Evolutionary conservation across 2,888 invertebrate species (phyloP), one percentile per base, ranked within the genome.

Genomic region (Anorthoa munda): DNA sequence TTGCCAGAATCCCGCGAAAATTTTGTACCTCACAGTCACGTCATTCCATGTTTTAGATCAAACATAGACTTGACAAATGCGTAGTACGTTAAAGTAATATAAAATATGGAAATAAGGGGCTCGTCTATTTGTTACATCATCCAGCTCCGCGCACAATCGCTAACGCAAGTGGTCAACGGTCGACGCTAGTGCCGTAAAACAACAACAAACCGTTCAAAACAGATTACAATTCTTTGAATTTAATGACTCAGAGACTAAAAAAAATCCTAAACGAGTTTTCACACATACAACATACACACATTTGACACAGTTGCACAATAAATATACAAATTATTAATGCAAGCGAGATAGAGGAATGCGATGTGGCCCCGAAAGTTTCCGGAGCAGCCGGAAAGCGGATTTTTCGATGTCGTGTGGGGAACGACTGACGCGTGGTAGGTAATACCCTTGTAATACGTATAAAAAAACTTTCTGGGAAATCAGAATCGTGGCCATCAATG

Each of bases 161-260:
- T 77, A 58, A 77, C 78, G 53, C 58, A 53, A 51, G 39, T 15
- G 45, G n/a, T 39, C 53, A 45, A 23, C 15, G 17, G 31, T 18
- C 46, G 13, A 60, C 17, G 45, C 46, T 18, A 26, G 26, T 7
- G 4, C 45, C 23, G 48, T 50, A 31, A 78, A 64, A 68, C 77
- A 68, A 82, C n/a, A 82, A 67, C 61, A 81, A 55, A 73, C 81
- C 39, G 39, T 73, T 39, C 15, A 50, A 53, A 80, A 60, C 73
- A 59, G 18, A 72, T 72, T 15, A 48, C n/a, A 60, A 60, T 73
- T 75, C 60, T 45, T 45, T 17, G 81, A 74, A 80, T 13, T 60
- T 21, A 12, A 72, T 73, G 48, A 53, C 4, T 61, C 39, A 23
- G 18, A 23, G 5, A 26, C 39, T 26, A 45, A 55, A 50, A 55